Base-by-base conservation (phyloP, 2,888 invertebrate genomes). In the Platycheirus albimanus region DNA sequence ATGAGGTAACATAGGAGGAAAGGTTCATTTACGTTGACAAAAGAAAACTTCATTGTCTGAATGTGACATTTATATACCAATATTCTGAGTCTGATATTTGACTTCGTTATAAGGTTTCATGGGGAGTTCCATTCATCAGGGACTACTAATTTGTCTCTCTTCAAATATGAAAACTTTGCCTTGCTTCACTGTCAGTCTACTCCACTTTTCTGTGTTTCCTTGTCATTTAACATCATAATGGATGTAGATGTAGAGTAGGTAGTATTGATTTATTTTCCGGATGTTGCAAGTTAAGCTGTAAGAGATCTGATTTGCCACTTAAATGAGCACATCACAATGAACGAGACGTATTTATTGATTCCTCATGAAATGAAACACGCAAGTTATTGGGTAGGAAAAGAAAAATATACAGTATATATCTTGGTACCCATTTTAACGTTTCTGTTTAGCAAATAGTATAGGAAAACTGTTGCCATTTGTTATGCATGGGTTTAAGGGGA, bases 271-370 rank as follows among this genome's bases (percentile, higher is more conserved):
- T 58, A 58, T 41, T 24, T 58, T 41, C 13, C 15, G 24, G 15
- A 41, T 41, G 4, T 1, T 11, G 5, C 3, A 24, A 4, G 24
- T 24, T 4, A 15, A 30, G 30, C 11, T n/a, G 33, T 33, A 19
- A 20, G 38, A 38, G 3, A 24, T 56, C 0, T 41, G 15, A 24
- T 41, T 41, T 28, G 4, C 15, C 28, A 15, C 15, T 13, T 24
- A 41, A 28, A 38, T 56, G 36, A 15, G 10, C 8, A 20, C 13
- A 41, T 58, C 15, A 58, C 24, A 10, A 41, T 6, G 0, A 24
- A 15, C 41, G 41, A 58, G 24, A 45, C 45, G 45, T 8, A 15
- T 58, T 15, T 58, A 41, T 58, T 28, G 58, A 56, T 38, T 56
- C 36, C 20, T 3, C 19, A 38, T n/a, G n/a, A 36, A 33, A 36